Conservation (phyloP, 2,888 invertebrate species). For the Idaea aversata region DNA sequence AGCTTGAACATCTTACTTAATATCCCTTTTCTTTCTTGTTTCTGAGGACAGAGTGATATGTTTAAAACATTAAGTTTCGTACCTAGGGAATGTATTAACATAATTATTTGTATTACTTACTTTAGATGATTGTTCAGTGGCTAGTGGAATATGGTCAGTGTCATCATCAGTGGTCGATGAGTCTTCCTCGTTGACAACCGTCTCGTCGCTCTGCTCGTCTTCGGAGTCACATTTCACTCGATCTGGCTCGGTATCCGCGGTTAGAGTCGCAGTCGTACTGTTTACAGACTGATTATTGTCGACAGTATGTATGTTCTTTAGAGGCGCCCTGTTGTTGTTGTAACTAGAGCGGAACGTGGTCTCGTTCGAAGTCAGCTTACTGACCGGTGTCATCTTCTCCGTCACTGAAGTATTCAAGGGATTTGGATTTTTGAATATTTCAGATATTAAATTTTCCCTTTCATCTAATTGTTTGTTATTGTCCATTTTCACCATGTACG, state of each 20-base stretch:
- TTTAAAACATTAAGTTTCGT: not conserved
- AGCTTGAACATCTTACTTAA: constrained; percentile 57
- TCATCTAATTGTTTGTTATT: constrained; percentile 23
- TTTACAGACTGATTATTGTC: not conserved
- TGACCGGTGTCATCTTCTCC: constrained; percentile 23
- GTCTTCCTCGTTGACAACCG: constrained; percentile 19
- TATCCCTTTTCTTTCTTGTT: constrained; percentile 40
- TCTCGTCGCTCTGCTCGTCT: constrained; percentile 17
- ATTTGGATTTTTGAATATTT: constrained; percentile 37
- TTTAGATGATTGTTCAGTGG: constrained; percentile 19
- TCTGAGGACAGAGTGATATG: constrained; percentile 14
- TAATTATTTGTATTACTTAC: constrained; percentile 22
- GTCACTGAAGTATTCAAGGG: constrained; percentile 32
- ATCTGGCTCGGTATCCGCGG: not conserved
- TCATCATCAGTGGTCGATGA: constrained; percentile 32
- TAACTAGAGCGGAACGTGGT: constrained; percentile 20
- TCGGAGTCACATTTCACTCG: not conserved
- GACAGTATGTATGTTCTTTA: constrained; percentile 9
- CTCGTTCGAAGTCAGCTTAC: constrained; percentile 25
- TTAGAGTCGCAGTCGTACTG: not conserved
- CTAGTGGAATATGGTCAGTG: constrained; percentile 26
- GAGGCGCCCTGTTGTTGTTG: constrained; percentile 19
- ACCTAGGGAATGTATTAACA: not conserved
- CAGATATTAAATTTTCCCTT: constrained; percentile 35
- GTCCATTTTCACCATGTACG: constrained; percentile 32